A percentile compares a stretch with the other conserved stretches of the same genome.
Conservation (phyloP, 2,797 vertebrate genomes). For the Caiman crocodilus region DNA sequence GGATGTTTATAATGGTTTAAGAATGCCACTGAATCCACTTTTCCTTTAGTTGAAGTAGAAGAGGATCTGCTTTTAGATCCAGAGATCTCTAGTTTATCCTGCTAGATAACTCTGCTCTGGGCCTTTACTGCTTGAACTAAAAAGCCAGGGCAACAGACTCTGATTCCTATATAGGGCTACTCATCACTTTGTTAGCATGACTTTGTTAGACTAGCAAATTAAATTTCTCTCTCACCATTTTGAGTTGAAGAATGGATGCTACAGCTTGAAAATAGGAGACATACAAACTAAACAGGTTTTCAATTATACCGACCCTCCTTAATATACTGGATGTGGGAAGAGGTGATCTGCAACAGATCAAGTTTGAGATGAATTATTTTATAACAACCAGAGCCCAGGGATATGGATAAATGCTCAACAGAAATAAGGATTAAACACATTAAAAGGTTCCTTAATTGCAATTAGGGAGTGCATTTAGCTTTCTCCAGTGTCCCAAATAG, state of each 20-base stretch:
- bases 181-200: too few relatives aligned
- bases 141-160: slow-evolving; percentile 8
- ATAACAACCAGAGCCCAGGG: not conserved
- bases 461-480: not conserved
- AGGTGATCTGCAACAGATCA: not conserved
- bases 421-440: not conserved
- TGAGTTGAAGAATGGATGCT: not conserved
- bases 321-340: not conserved
- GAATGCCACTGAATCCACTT: not conserved
- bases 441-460: not conserved
- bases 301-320: not conserved
- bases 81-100: not conserved
- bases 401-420: not conserved
- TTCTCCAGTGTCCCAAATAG: not conserved
- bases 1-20: not conserved
- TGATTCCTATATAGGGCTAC: slow-evolving; percentile 5
- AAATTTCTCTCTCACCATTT: not conserved
- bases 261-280: not conserved
- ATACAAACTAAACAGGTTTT: not conserved
- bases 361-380: not conserved
- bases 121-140: slow-evolving; percentile 45
- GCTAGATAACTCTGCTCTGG: not conserved
- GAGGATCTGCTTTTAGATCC: not conserved
- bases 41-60: slow-evolving; percentile 1
- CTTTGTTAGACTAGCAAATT: not conserved